phyloP scores from a whole-genome alignment of 2,888 invertebrate species.

The Eulithis testata region DNA sequence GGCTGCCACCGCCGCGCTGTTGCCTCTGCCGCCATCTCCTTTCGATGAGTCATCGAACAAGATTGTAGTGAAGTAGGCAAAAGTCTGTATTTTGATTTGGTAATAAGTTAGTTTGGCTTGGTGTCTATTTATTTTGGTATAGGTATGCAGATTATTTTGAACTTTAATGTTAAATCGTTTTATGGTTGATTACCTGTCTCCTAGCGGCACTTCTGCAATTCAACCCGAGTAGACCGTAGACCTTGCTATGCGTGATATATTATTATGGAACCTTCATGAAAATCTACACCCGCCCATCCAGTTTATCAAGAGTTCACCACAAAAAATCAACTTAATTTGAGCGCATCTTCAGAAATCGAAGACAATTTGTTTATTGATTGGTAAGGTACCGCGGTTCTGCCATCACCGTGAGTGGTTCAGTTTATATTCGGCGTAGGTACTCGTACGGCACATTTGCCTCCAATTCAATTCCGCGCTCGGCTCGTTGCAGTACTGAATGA shows the following conservation, averaged over 20 bases:
- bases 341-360: constrained; percentile 50
- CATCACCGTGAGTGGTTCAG: constrained; percentile 68
- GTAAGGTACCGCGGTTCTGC: constrained; percentile 57
- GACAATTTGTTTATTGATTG: constrained; percentile 62
- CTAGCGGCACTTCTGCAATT: too few relatives aligned
- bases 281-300: neutral
- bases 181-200: too few relatives aligned
- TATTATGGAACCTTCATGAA: too few relatives aligned
- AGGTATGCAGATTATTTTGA: too few relatives aligned
- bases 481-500: constrained; percentile 79
- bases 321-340: constrained; percentile 47
- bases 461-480: constrained; percentile 80
- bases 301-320: neutral
- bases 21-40: constrained; percentile 10
- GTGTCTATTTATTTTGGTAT: neutral
- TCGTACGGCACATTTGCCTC: constrained; percentile 79
- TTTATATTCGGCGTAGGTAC: constrained; percentile 76
- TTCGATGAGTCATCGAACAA: constrained; percentile 33
- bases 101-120: neutral
- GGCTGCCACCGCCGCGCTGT: constrained; percentile 24
- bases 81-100: neutral
- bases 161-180: too few relatives aligned
- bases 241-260: too few relatives aligned
- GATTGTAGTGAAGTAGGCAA: neutral
- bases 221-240: too few relatives aligned